phyloP scores from a whole-genome alignment of 2,113 vertebrate genomes.

The Paramisgurnus dabryanus region DNA sequence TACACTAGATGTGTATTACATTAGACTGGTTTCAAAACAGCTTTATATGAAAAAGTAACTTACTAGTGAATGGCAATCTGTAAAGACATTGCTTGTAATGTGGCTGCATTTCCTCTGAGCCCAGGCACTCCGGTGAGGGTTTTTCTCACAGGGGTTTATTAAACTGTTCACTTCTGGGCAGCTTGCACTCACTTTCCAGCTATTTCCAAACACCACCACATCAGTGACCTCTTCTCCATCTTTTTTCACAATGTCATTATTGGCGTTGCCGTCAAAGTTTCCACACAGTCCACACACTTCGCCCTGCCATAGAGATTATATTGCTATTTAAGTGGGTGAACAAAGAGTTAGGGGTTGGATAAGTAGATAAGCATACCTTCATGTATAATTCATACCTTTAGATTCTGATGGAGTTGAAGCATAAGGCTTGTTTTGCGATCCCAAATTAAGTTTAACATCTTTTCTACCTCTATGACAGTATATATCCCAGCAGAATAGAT shows the following conservation, averaged over 20 bases:
- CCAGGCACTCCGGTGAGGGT: conserved; percentile 81
- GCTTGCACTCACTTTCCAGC: conserved; percentile 79
- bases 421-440: conserved; percentile 86
- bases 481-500: conserved; percentile 87
- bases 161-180: conserved; percentile 71
- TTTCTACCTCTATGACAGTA: conserved; percentile 80
- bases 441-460: conserved; percentile 85
- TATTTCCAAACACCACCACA: conserved; percentile 82
- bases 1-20: neutral
- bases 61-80: conserved; percentile 78
- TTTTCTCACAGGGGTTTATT: conserved; percentile 71
- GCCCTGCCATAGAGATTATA: conserved; percentile 68
- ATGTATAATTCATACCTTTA: conserved; percentile 74
- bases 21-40: neutral
- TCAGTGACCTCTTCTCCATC: conserved; percentile 77
- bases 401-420: conserved; percentile 79
- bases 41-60: conserved; percentile 17
- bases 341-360: neutral
- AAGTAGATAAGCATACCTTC: too few species aligned
- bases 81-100: conserved; percentile 75
- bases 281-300: conserved; percentile 88
- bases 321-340: neutral
- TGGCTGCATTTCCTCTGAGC: conserved; percentile 81
- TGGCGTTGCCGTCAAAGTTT: conserved; percentile 86
- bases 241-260: conserved; percentile 85